These are phyloP conservation scores for Plagiodera versicolora DNA, from an alignment of 2,888 invertebrate species.

Conservation along the genomic window DNA sequence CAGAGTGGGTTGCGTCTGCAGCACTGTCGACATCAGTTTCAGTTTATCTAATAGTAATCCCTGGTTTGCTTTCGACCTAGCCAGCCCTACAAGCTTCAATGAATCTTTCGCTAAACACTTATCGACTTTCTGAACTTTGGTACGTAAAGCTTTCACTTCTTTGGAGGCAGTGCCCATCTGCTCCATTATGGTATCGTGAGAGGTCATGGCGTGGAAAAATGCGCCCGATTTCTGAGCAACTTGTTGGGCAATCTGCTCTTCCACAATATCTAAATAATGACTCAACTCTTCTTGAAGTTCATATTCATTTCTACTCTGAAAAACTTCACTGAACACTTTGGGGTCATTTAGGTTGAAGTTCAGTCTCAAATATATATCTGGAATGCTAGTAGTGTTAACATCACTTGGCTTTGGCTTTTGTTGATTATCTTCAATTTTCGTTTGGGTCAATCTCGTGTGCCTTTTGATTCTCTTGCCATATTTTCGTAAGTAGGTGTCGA, in stretches of 20 bases:
- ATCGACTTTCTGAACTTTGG: slow-evolving; percentile 78
- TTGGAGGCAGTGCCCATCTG: slow-evolving; percentile 83
- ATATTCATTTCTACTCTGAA: slow-evolving; percentile 64
- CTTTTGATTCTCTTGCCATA: slow-evolving; percentile 68
- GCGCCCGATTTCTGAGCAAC: slow-evolving; percentile 94
- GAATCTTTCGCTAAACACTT: slow-evolving; percentile 78
- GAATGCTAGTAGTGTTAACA: slow-evolving; percentile 69
- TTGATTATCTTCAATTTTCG: slow-evolving; percentile 37
- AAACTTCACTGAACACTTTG: slow-evolving; percentile 82
- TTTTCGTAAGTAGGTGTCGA: slow-evolving; percentile 84
- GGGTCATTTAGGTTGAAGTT: slow-evolving; percentile 78
- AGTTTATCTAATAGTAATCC: slow-evolving; percentile 71
- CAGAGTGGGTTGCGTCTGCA: slow-evolving; percentile 97
- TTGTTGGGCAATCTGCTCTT: slow-evolving; percentile 90
- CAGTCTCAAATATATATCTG: slow-evolving; percentile 81
- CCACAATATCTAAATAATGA: slow-evolving; percentile 92
- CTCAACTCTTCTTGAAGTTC: slow-evolving; percentile 88
- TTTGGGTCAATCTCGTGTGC: slow-evolving; percentile 59
- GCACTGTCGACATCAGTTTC: slow-evolving; percentile 91
- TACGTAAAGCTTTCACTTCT: slow-evolving; percentile 73
- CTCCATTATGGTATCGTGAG: slow-evolving; percentile 96
- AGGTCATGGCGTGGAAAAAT: slow-evolving; percentile 98
- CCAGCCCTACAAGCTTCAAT: slow-evolving; percentile 73
- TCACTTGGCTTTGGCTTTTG: slow-evolving; percentile 42
- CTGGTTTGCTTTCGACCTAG: slow-evolving; percentile 67